Percentiles rank a stretch among this genome's conserved stretches.
These are phyloP conservation scores for Lasiurus cinereus DNA, from an alignment of 2,113 vertebrate species.

Conservation along the genomic window DNA sequence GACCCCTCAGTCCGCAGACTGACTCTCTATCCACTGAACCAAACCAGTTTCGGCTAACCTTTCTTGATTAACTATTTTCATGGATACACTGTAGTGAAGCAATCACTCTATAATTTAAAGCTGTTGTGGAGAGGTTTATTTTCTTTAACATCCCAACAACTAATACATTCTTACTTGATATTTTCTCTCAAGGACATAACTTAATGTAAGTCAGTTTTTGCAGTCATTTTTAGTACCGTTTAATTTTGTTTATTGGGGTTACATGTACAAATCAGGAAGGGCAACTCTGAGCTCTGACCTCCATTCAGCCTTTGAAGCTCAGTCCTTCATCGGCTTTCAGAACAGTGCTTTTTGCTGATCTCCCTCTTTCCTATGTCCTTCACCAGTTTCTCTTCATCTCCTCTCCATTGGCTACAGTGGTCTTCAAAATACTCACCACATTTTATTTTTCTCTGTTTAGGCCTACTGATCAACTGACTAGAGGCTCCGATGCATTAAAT, in stretches of 20 bases:
- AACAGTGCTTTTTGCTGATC: neutral
- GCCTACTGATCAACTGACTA: neutral
- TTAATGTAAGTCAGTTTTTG: constrained; percentile 44
- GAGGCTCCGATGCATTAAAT: no score
- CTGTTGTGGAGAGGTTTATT: constrained; percentile 50
- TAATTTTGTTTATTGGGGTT: constrained; percentile 28
- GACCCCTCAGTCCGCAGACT: no score
- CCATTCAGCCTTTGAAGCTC: neutral
- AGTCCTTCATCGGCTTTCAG: neutral
- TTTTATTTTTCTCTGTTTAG: constrained; percentile 17
- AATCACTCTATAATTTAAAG: constrained; percentile 30
- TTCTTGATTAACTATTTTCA: constrained; percentile 69
- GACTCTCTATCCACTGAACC: no score
- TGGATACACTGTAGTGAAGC: constrained; percentile 22
- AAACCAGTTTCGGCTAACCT: neutral
- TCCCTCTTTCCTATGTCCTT: neutral
- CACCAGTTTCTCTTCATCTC: neutral
- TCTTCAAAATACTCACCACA: neutral
- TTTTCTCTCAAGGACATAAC: constrained; percentile 46
- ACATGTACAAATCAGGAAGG: neutral
- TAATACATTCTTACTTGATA: constrained; percentile 14
- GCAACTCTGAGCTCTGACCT: neutral
- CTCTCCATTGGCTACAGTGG: neutral
- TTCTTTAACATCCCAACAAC: neutral
- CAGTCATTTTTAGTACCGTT: neutral